Conservation (phyloP, 2,888 invertebrate species). For the Drosophila borealis region DNA sequence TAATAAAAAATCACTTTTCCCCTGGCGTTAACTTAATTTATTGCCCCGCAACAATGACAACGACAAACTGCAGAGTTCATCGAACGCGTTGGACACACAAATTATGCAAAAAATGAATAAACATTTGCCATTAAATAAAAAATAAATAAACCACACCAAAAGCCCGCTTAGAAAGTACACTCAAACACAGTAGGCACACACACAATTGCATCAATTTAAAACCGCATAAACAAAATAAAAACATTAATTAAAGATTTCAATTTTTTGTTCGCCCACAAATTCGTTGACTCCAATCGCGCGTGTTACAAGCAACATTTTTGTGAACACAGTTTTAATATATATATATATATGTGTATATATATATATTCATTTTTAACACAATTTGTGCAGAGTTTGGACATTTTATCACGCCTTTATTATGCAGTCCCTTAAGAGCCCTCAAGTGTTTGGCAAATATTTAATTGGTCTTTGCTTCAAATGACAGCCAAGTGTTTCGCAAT, state of each 20-base stretch:
- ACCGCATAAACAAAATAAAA: slow-evolving; percentile 28
- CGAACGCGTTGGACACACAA: slow-evolving; percentile 22
- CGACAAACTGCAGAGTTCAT: slow-evolving; percentile 28
- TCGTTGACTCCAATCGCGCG: slow-evolving; percentile 58
- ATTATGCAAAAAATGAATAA: slow-evolving; percentile 34
- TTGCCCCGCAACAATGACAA: slow-evolving; percentile 1
- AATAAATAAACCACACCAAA: slow-evolving; percentile 13
- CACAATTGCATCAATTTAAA: slow-evolving; percentile 4
- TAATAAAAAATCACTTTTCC: slow-evolving; percentile 20
- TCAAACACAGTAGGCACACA: slow-evolving; percentile 11
- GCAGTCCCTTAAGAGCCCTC: slow-evolving; percentile 11
- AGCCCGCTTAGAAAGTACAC: slow-evolving; percentile 60
- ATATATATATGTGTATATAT: slow-evolving; percentile 6
- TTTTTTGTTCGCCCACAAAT: slow-evolving; percentile 31
- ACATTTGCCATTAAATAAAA: slow-evolving; percentile 9
- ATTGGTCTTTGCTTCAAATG: background rate
- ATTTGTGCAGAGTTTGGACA: background rate
- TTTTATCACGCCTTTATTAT: slow-evolving; percentile 10
- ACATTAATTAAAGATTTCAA: slow-evolving; percentile 26
- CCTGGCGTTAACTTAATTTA: slow-evolving; percentile 12
- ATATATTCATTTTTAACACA: background rate
- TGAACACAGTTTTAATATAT: background rate
- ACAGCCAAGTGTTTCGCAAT: background rate
- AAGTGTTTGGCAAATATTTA: slow-evolving; percentile 3
- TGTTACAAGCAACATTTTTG: slow-evolving; percentile 42